These are phyloP conservation scores for Trichechus manatus DNA, from an alignment of 2,113 vertebrate species.

Conservation along the genomic window DNA sequence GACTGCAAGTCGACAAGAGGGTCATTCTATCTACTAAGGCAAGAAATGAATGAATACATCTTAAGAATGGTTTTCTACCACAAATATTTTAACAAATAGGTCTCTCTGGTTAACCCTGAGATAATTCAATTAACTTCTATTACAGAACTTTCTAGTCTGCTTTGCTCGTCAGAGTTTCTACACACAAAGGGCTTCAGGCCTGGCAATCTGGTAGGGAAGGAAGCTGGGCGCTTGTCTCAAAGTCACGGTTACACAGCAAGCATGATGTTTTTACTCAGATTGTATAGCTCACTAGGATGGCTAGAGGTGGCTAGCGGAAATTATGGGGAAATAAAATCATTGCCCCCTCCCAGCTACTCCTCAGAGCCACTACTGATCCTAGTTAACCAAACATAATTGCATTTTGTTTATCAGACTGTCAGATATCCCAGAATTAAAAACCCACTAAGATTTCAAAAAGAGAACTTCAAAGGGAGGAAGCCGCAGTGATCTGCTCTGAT, in stretches of 20 bases:
- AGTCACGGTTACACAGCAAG: not conserved
- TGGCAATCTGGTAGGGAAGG: not conserved
- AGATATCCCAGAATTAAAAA: not conserved
- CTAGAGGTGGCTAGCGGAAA: not conserved
- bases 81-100: not conserved
- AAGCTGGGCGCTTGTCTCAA: not conserved
- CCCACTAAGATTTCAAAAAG: not conserved
- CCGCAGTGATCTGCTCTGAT: conserved; percentile 54
- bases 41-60: not conserved
- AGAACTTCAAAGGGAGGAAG: conserved; percentile 59
- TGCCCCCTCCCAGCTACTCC: not conserved
- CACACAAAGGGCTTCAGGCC: not conserved
- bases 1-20: no score
- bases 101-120: conserved; percentile 25
- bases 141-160: conserved; percentile 1
- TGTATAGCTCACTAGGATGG: not conserved
- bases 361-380: not conserved
- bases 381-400: not conserved
- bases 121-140: not conserved
- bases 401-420: conserved; percentile 29
- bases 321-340: not conserved
- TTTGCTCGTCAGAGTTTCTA: not conserved
- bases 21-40: not conserved
- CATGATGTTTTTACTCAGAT: not conserved
- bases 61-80: not conserved